Evolutionary conservation across 2,888 invertebrate genomes (phyloP), one percentile per base, ranked within the genome.

Genomic region (Agapostemon virescens): DNA sequence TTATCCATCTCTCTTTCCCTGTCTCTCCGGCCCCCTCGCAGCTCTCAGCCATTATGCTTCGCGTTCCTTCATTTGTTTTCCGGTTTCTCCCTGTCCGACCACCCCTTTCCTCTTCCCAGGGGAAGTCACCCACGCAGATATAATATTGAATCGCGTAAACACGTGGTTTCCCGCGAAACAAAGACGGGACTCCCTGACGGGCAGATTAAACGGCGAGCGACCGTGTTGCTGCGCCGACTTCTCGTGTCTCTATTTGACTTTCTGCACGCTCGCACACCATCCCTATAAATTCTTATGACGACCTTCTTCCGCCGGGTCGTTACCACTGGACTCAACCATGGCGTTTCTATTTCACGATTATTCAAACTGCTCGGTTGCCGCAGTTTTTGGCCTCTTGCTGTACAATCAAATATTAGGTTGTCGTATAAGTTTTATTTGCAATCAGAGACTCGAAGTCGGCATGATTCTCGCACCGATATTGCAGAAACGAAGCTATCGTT

Each of bases 51-150:
- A 84, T 86, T 86, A 86, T 83, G 81, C 82, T 81, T 81, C 81
- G 79, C 82, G 80, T 79, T 78, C 86, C 86, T 83, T 83, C 86
- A 85, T 87, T 86, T 81, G 78, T 87, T 86, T 87, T 83, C 77
- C 83, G 69, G 81, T 82, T 82, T 87, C 84, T 82, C 79, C 75
- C 74, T 79, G 82, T 76, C 82, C 77, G 77, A 33, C 84, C 84
- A 74, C 84, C 84, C 82, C 79, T 86, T 85, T 76, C 68, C 70
- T 61, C 68, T 30, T 15, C 20, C 33, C n/a, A 38, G 68, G 74
- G 73, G 73, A 66, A 67, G 67, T 83, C 85, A 76, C 84, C 85
- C 83, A 85, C 83, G 77, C 84, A 74, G 77, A 80, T 81, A 83
- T 83, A 63, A 78, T 74, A 70, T 72, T 58, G 61, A 82, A 83